Conservation (phyloP, 30 jellyfish, hydroid and myxozoan species). For the Pelagia noctiluca region DNA sequence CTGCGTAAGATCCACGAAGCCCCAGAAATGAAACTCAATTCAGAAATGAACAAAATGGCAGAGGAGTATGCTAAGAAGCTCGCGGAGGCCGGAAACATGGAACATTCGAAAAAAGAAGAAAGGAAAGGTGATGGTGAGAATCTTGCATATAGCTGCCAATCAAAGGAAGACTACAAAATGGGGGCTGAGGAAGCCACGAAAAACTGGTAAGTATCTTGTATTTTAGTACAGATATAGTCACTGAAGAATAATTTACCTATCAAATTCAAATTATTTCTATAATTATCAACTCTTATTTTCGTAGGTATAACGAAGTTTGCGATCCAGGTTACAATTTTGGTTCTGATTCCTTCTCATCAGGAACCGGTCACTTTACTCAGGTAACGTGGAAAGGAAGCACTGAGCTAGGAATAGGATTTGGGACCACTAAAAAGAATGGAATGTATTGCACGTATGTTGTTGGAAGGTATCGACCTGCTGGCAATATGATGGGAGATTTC, state of each 20-base stretch:
- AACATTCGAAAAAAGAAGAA: conserved; percentile 55
- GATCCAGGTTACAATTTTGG: conserved; percentile 81
- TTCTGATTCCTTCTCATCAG: conserved; percentile 64
- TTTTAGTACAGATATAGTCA: neutral
- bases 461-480: conserved; percentile 83
- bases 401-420: conserved; percentile 61
- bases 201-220: conserved; percentile 76
- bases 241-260: neutral
- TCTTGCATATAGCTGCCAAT: conserved; percentile 82
- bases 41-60: conserved; percentile 67
- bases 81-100: conserved; percentile 71
- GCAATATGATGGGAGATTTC: conserved; percentile 63
- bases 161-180: conserved; percentile 52
- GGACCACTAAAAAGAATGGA: conserved; percentile 26
- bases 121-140: conserved; percentile 85
- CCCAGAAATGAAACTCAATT: conserved; percentile 64
- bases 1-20: conserved; percentile 83
- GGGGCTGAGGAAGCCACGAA: conserved; percentile 93
- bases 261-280: too few relatives aligned
- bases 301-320: conserved; percentile 91
- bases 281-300: neutral
- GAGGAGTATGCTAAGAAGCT: conserved; percentile 85
- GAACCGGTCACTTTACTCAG: conserved; percentile 86
- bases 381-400: conserved; percentile 51
- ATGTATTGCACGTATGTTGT: conserved; percentile 77